Evolutionary conservation across 2,797 vertebrate species (phyloP), one percentile per base, ranked within the genome.

Genomic region (Lepidocolaptes lacrymiger): DNA sequence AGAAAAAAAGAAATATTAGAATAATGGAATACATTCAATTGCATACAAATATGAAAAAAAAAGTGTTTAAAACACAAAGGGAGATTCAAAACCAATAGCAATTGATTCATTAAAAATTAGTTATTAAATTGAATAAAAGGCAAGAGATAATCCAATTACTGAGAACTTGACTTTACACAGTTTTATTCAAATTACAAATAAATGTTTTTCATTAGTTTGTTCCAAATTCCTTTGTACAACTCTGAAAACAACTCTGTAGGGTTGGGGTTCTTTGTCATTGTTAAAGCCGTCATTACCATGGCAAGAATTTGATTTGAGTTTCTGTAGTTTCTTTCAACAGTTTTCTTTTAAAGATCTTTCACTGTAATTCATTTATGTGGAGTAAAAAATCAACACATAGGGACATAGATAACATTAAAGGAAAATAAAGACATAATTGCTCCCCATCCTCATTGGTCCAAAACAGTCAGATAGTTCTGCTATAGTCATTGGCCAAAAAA

Each of bases 91-190:
- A 84, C 24, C 24, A 96, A 88, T 85, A 32, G 7, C 73, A 94
- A 86, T 36, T 19, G 91, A 90, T 96, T 95, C 4, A 95, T 93
- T 88, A 88, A 89, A 95, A 94, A 54, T 68, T 84, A 64, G 15
- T 75, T 61, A 27, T 93, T 89, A 89, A 93, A 91, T 48, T 82
- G 44, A 94, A 51, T 81, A 96, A 94, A 96, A n/a, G n/a, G 7
- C 5, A 67, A 84, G 24, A 72, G 7, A 89, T 36, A 91, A 95
- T 91, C 59, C 76, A 66, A 24, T 84, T 91, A 87, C 66, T 62
- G 11, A 80, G 74, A 46, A 71, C 67, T 49, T 88, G 58, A 52
- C 62, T 95, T 52, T 46, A 80, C 51, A 78, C 41, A 44, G 14
- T 91, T 84, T 73, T 77, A 88, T 58, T 94, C 30, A 89, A 73